Evolutionary conservation across 1,140 invertebrate genomes (phyloP).

Genomic region (Paralvinella palmiformis): DNA sequence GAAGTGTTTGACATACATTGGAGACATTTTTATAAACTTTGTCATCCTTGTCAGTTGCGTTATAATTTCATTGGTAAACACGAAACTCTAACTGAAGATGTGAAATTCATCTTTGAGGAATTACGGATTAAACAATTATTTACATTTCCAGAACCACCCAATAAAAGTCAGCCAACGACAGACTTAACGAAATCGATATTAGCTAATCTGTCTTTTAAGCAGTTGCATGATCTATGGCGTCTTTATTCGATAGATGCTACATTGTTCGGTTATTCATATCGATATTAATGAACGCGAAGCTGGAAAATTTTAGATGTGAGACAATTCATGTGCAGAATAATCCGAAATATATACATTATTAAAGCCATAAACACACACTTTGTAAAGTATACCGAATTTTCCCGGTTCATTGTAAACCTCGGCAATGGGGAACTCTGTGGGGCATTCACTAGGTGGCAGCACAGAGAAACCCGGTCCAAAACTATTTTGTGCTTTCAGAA

Average conservation of each 20-base stretch:
- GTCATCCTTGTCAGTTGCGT: slow-evolving; percentile 77
- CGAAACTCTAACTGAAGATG: slow-evolving; percentile 69
- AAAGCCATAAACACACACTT: no score
- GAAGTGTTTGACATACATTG: slow-evolving; percentile 89
- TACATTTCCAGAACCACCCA: slow-evolving; percentile 19
- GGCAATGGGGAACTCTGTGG: no score
- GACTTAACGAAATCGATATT: slow-evolving; percentile 36
- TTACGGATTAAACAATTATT: slow-evolving; percentile 23
- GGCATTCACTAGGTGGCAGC: no score
- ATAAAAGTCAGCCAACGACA: slow-evolving; percentile 12
- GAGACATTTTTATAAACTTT: slow-evolving; percentile 73
- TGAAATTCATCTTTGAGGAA: slow-evolving; percentile 56
- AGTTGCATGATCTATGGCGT: slow-evolving; percentile 64
- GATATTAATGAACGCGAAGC: no score
- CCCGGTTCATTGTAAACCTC: no score
- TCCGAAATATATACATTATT: no score
- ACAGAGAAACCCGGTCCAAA: no score
- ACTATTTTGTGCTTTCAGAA: no score
- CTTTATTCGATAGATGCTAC: slow-evolving; percentile 73
- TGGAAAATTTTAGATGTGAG: no score
- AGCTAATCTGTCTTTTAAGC: slow-evolving; percentile 62
- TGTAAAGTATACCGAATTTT: no score
- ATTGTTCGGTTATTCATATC: slow-evolving; percentile 64
- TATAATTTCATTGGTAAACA: slow-evolving; percentile 90
- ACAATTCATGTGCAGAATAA: no score